phyloP scores from a whole-genome alignment of 2,797 vertebrate species.

The Cirrhinus mrigala region DNA sequence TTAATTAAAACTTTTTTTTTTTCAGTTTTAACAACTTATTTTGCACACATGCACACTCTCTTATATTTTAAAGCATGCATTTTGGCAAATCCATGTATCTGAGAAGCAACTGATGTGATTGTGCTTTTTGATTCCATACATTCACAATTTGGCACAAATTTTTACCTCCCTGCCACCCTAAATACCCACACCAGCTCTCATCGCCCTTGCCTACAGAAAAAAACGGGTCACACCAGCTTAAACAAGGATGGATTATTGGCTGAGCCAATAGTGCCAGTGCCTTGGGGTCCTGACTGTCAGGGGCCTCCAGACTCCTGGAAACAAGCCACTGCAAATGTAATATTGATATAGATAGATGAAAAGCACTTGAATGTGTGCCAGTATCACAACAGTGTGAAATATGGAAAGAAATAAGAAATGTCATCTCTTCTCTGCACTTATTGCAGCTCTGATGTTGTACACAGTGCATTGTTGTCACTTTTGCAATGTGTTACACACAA shows the following conservation, averaged over 20 bases:
- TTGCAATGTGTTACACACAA: neutral
- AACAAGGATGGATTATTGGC: neutral
- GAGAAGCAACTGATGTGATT: neutral
- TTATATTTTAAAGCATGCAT: neutral
- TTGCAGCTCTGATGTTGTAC: slow-evolving; percentile 1
- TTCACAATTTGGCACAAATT: neutral
- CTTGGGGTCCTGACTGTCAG: neutral
- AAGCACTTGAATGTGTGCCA: neutral
- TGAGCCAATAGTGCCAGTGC: neutral
- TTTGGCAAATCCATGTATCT: neutral
- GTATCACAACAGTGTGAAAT: neutral
- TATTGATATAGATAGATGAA: slow-evolving; percentile 2
- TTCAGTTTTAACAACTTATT: neutral
- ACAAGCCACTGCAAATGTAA: slow-evolving; percentile 4
- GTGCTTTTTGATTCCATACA: neutral
- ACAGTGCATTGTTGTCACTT: neutral
- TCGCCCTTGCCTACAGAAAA: neutral
- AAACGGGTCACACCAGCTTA: neutral
- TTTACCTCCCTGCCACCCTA: slow-evolving; percentile 6
- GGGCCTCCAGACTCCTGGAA: slow-evolving; percentile 15
- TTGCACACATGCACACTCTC: neutral
- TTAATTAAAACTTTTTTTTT: too few species aligned
- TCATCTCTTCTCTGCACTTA: neutral
- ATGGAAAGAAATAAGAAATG: neutral
- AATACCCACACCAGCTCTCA: neutral